Conservation (phyloP, 64 coral and sea anemone species). For the Cladopsammia gracilis region DNA sequence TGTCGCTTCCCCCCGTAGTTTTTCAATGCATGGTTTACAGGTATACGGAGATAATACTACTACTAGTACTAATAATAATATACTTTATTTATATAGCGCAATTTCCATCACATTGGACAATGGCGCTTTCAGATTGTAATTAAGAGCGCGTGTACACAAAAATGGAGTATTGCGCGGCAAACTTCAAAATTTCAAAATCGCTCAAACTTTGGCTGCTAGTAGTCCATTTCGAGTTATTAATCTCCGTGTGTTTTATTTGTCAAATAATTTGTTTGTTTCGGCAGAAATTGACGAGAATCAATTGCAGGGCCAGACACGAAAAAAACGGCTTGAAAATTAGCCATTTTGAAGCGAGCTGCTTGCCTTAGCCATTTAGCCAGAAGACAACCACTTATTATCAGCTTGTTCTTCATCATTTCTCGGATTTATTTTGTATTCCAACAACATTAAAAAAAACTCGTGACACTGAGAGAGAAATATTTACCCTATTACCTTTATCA, state of each 20-base stretch:
- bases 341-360: conserved; percentile 9
- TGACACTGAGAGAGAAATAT: background rate
- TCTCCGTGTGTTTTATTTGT: conserved; percentile 22
- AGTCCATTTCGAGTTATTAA: conserved; percentile 20
- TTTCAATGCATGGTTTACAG: no score
- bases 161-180: conserved; percentile 14
- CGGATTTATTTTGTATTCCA: background rate
- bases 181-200: background rate
- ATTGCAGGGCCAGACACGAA: background rate
- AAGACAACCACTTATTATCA: conserved; percentile 9
- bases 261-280: conserved; percentile 15
- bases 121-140: no score
- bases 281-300: conserved; percentile 14
- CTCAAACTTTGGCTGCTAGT: conserved; percentile 28
- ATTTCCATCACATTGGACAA: no score
- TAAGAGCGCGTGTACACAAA: background rate
- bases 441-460: background rate
- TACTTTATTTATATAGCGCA: no score
- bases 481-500: conserved; percentile 1
- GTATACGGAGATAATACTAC: no score
- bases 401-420: conserved; percentile 11
- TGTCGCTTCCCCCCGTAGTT: no score
- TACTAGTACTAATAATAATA: no score
- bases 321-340: background rate
- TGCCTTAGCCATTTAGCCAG: background rate